A percentile compares a stretch with the other conserved stretches of the same genome.
Conservation (phyloP, 2,113 vertebrate genomes). For the Erythrocercus mccallii region DNA sequence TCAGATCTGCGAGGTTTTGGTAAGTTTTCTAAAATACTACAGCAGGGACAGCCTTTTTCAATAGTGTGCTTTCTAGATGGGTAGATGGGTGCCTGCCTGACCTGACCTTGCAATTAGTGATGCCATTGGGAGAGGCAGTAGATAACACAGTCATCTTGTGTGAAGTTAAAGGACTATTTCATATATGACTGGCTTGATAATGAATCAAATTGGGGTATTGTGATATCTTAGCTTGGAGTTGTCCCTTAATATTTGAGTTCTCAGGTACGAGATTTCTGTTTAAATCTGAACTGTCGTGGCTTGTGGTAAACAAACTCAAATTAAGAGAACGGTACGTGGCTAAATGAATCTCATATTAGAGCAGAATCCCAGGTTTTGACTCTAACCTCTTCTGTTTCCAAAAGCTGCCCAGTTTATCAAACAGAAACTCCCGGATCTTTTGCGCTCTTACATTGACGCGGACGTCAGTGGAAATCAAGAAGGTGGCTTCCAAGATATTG, state of each 20-base stretch:
- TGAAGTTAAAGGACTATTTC: neutral
- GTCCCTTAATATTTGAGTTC: neutral
- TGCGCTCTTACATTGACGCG: constrained; percentile 98
- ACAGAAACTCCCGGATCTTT: constrained; percentile 97
- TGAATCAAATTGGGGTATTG: neutral
- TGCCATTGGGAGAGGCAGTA: neutral
- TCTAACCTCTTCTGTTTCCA: neutral
- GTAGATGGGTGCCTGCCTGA: neutral
- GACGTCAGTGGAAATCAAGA: constrained; percentile 98
- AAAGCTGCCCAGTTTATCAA: constrained; percentile 95
- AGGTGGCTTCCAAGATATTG: constrained; percentile 99
- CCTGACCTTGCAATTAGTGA: neutral
- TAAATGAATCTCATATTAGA: neutral
- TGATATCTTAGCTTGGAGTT: neutral
- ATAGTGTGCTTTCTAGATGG: neutral
- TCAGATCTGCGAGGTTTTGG: constrained; percentile 94
- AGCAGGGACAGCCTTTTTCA: neutral
- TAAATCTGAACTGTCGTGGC: neutral
- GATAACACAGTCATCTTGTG: neutral
- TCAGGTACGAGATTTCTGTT: neutral
- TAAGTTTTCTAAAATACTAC: constrained; percentile 65
- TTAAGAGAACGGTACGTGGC: neutral
- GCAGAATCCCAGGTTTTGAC: neutral
- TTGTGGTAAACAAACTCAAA: neutral
- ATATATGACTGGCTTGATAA: neutral